A percentile compares a stretch with the other conserved stretches of the same genome.
These are phyloP conservation scores for Bursaphelenchus mucronatus DNA, from an alignment of 1,140 invertebrate genomes.

Conservation along the genomic window DNA sequence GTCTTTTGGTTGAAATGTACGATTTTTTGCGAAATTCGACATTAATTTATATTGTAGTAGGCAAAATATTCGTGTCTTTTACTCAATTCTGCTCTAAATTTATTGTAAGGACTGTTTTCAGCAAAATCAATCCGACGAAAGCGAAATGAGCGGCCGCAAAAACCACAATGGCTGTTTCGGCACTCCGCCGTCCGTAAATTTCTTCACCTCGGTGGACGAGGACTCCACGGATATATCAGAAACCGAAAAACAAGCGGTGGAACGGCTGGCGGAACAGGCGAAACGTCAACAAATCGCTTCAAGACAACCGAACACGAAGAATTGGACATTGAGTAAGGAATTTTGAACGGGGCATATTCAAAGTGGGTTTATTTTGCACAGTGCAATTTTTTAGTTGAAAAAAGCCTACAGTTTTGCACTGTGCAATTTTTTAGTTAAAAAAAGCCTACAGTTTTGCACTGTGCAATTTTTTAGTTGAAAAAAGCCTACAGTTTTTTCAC, in stretches of 20 bases:
- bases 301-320: too few relatives aligned
- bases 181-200: conserved; percentile 37
- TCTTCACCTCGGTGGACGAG: conserved; percentile 36
- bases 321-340: conserved; percentile 11
- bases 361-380: conserved; percentile 16
- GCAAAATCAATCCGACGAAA: not conserved
- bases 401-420: not conserved
- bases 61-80: too few relatives aligned
- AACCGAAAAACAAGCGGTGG: conserved; percentile 26
- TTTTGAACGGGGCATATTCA: conserved; percentile 23
- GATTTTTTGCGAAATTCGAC: too few relatives aligned
- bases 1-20: too few relatives aligned
- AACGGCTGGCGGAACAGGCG: conserved; percentile 28
- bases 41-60: too few relatives aligned
- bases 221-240: conserved; percentile 35
- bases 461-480: not conserved
- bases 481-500: conserved; percentile 28
- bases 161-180: conserved; percentile 33
- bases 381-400: not conserved
- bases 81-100: too few relatives aligned
- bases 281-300: not conserved
- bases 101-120: too few relatives aligned
- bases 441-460: conserved; percentile 7
- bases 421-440: not conserved
- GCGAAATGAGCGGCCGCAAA: conserved; percentile 26